phyloP scores from a whole-genome alignment of 2,797 vertebrate genomes.

The Salarias fasciatus region DNA sequence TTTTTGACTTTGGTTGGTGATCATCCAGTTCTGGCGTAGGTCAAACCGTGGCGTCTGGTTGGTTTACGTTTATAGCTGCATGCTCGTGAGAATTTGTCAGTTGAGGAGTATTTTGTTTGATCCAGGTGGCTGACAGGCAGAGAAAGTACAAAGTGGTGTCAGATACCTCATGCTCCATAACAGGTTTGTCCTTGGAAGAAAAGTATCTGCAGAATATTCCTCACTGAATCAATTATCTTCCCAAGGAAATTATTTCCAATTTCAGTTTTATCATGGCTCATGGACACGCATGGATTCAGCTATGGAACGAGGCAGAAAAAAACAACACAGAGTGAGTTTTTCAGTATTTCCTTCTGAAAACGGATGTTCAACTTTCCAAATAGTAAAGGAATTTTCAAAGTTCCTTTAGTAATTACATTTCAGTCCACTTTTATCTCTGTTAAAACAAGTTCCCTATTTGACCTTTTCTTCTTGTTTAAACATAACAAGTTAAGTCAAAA shows the following conservation, averaged over 20 bases:
- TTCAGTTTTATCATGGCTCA: slow-evolving; percentile 28
- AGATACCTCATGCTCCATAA: slow-evolving; percentile 7
- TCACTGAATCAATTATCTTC: slow-evolving; percentile 46
- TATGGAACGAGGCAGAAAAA: slow-evolving; percentile 31
- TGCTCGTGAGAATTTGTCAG: slow-evolving; percentile 51
- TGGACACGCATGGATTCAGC: slow-evolving; percentile 16
- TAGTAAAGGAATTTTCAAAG: too few species aligned
- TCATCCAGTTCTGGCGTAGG: slow-evolving; percentile 12
- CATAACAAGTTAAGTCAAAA: too few species aligned
- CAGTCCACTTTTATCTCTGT: too few species aligned
- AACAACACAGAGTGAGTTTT: background rate
- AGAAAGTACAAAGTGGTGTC: slow-evolving; percentile 15
- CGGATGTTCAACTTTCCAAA: too few species aligned
- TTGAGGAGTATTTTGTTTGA: slow-evolving; percentile 34
- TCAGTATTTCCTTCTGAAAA: too few species aligned
- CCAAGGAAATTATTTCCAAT: slow-evolving; percentile 44
- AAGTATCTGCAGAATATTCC: slow-evolving; percentile 35
- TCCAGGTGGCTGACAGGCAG: slow-evolving; percentile 32
- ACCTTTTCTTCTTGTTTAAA: too few species aligned
- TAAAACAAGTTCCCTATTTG: too few species aligned
- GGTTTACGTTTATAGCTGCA: slow-evolving; percentile 56
- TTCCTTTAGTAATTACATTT: too few species aligned
- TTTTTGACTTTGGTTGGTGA: slow-evolving; percentile 22
- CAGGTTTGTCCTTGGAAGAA: slow-evolving; percentile 36
- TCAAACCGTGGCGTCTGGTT: slow-evolving; percentile 31